phyloP scores from a whole-genome alignment of 2,797 vertebrate genomes.

The Onychomys torridus region DNA sequence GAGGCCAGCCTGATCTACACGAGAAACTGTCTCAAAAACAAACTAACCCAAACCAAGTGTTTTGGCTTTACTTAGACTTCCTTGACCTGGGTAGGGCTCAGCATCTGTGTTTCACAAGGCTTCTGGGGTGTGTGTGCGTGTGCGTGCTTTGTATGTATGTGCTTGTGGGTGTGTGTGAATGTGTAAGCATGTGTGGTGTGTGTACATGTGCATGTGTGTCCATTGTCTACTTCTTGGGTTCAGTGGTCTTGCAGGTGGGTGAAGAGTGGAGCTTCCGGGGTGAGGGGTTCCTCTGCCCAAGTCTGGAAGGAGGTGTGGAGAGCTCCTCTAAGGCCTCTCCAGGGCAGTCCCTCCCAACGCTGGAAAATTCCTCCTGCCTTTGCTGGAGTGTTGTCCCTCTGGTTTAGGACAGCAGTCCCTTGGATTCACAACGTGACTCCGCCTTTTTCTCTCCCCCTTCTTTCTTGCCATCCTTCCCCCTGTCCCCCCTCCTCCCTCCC shows the following conservation, averaged over 20 bases:
- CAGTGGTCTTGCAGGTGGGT: not conserved
- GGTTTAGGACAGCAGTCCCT: not conserved
- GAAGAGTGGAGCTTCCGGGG: not conserved
- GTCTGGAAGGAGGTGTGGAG: not conserved
- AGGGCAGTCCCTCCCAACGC: not conserved
- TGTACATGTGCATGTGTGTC: not conserved
- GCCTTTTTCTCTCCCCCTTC: not conserved
- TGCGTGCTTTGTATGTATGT: not conserved
- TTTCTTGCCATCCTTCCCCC: too few species aligned
- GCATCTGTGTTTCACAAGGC: not conserved
- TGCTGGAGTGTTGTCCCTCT: not conserved
- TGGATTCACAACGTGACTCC: not conserved
- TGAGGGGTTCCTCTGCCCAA: not conserved
- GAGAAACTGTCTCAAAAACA: not conserved
- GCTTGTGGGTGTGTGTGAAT: not conserved
- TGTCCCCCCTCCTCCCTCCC: fast-evolving
- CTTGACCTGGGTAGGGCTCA: not conserved
- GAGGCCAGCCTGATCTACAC: not conserved
- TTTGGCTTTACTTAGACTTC: not conserved
- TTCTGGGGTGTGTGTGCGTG: not conserved
- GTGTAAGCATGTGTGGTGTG: not conserved
- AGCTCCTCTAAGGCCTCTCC: not conserved
- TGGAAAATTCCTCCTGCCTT: not conserved
- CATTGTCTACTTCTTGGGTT: not conserved
- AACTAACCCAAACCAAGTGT: not conserved